Evolutionary conservation across 64 coral and sea anemone species (phyloP).

Genomic region (Catalaphyllia jardinei): DNA sequence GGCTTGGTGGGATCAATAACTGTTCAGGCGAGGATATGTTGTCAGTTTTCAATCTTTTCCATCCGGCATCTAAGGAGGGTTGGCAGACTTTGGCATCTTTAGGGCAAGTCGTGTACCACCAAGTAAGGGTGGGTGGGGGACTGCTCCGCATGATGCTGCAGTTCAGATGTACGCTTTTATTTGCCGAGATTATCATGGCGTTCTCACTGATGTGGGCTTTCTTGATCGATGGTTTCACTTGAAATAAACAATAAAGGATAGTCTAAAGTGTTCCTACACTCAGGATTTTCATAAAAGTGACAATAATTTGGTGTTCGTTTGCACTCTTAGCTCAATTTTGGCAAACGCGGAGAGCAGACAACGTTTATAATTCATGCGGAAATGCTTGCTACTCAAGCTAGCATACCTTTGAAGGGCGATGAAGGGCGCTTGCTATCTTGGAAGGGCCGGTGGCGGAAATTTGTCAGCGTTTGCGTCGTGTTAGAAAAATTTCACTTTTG

Average conservation of each 20-base stretch:
- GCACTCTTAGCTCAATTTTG: no score
- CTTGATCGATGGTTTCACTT: constrained; percentile 31
- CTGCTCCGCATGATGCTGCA: constrained; percentile 10
- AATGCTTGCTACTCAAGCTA: no score
- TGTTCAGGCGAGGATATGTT: not conserved
- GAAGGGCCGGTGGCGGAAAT: no score
- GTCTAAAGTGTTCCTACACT: no score
- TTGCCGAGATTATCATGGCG: not conserved
- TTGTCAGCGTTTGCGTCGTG: no score
- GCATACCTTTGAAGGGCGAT: no score
- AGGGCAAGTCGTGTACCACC: constrained; percentile 16
- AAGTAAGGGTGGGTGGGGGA: constrained; percentile 22
- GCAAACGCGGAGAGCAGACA: no score
- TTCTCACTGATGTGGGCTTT: not conserved
- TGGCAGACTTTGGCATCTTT: not conserved
- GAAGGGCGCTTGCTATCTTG: no score
- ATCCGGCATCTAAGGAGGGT: not conserved
- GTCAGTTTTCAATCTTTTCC: constrained; percentile 8
- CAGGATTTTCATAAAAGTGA: no score
- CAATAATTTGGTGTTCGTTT: no score
- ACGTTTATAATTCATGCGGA: no score
- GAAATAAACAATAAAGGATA: not conserved
- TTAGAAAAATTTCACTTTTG: no score
- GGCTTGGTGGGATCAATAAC: constrained; percentile 1
- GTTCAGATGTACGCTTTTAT: not conserved